These are phyloP conservation scores for Benitochromis conjunctus DNA, from an alignment of 2,113 vertebrate species.

Conservation along the genomic window DNA sequence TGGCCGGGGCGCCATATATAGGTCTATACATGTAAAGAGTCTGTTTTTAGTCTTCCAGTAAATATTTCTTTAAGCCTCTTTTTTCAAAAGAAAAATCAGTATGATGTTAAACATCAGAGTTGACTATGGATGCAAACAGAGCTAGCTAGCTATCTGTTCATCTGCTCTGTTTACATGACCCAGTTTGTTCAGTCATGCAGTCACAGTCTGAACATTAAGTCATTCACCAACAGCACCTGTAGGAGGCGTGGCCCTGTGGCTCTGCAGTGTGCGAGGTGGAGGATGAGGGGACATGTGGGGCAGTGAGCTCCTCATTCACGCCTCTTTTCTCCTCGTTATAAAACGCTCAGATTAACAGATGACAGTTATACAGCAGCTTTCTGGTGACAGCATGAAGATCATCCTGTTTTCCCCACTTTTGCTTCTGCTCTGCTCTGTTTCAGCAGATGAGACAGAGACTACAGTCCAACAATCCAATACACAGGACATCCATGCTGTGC, in stretches of 20 bases:
- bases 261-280: background rate
- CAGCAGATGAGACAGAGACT: background rate
- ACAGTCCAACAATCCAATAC: fast-evolving
- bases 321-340: background rate
- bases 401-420: background rate
- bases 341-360: background rate
- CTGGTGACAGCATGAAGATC: fast-evolving
- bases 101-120: no score
- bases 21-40: no score
- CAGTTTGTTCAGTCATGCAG: no score
- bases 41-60: no score
- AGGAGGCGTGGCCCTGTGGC: fast-evolving
- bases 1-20: no score
- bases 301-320: fast-evolving
- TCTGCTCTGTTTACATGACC: no score
- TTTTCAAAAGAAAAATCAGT: no score
- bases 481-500: fast-evolving
- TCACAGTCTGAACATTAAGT: no score
- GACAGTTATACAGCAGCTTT: background rate
- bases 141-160: no score
- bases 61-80: no score
- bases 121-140: no score
- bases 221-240: no score
- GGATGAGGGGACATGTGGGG: background rate
- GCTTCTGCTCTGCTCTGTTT: fast-evolving